These are phyloP conservation scores for Cactoblastis cactorum DNA, from an alignment of 2,888 invertebrate genomes.

Conservation along the genomic window DNA sequence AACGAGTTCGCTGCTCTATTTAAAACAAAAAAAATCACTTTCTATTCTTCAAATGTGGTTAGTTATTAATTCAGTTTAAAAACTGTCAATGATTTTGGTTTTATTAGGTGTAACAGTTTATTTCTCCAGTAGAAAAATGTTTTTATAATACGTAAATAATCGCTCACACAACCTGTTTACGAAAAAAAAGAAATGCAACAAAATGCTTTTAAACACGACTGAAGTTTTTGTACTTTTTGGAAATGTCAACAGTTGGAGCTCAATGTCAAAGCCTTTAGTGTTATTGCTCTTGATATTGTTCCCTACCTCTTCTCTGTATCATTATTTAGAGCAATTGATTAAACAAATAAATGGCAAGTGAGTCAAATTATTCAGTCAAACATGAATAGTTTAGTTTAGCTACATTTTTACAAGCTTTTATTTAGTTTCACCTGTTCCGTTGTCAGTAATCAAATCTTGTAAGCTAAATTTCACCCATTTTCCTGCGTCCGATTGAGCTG, in stretches of 20 bases:
- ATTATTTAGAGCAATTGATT: no score
- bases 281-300: neutral
- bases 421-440: no score
- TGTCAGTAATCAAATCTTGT: no score
- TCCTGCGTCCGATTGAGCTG: no score
- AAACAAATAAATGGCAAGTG: no score
- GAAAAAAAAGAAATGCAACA: neutral
- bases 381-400: no score
- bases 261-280: neutral
- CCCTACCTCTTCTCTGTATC: neutral
- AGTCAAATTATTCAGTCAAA: no score
- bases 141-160: neutral
- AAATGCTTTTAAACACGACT: neutral
- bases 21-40: neutral
- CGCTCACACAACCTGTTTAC: no score
- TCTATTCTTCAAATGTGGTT: neutral
- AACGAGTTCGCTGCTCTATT: conserved; percentile 11
- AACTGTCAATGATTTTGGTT: no score
- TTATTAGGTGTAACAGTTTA: no score
- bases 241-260: conserved; percentile 1
- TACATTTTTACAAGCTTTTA: no score
- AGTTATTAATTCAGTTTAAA: neutral
- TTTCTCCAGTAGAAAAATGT: neutral
- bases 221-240: neutral
- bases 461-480: no score